These are phyloP conservation scores for Neosilurus hyrtlii DNA, from an alignment of 2,797 vertebrate genomes.

Conservation along the genomic window DNA sequence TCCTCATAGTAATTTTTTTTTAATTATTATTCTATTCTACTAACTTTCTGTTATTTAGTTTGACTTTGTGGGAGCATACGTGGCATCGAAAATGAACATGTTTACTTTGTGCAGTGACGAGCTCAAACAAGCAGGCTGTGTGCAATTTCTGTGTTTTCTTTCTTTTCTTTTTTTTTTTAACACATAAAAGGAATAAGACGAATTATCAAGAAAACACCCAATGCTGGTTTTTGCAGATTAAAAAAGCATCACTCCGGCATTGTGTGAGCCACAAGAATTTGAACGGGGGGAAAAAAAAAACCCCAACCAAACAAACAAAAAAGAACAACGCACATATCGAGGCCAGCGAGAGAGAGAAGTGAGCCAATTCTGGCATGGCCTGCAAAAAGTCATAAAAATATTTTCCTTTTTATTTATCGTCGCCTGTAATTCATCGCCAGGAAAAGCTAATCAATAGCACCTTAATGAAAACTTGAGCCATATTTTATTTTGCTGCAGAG, in stretches of 20 bases:
- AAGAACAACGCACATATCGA: conserved; percentile 64
- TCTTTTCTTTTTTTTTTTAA: conserved; percentile 7
- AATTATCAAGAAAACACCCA: conserved; percentile 37
- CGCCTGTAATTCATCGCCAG: conserved; percentile 97
- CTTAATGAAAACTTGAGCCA: conserved; percentile 99
- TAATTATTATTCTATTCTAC: conserved; percentile 17
- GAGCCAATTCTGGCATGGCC: conserved; percentile 83
- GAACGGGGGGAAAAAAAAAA: conserved; percentile 65
- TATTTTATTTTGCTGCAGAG: conserved; percentile 97
- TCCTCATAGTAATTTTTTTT: neutral
- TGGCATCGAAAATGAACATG: conserved; percentile 8
- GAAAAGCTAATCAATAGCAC: conserved; percentile 99
- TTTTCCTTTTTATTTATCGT: conserved; percentile 99
- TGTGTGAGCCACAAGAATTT: conserved; percentile 73
- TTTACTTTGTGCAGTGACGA: conserved; percentile 14
- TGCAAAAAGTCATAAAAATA: conserved; percentile 98
- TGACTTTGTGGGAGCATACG: neutral
- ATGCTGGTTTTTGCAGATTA: conserved; percentile 37
- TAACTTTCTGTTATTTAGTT: conserved; percentile 15
- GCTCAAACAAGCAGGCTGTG: conserved; percentile 11
- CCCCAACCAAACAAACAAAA: conserved; percentile 3
- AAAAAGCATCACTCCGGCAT: conserved; percentile 53
- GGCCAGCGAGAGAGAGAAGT: conserved; percentile 68
- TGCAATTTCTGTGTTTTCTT: neutral
- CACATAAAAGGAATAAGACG: conserved; percentile 30